Conservation (phyloP, 37 sponge, comb jelly and placozoan species). For the Petrosia ficiformis region DNA sequence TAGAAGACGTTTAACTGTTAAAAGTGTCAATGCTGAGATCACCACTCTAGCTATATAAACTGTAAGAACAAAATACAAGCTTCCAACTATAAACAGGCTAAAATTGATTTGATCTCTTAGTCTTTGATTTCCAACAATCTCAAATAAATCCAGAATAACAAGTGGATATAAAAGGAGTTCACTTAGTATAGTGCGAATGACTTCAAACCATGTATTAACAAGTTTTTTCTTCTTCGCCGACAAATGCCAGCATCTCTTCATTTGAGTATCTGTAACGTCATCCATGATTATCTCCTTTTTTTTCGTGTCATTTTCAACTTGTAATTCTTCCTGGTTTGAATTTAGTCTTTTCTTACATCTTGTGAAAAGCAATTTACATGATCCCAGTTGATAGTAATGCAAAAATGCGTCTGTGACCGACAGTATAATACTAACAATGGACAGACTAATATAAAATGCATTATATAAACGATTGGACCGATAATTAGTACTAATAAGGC, state of each 20-base stretch:
- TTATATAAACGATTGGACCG: slow-evolving; percentile 1
- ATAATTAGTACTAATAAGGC: not conserved
- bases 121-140: not conserved
- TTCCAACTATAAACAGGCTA: slow-evolving; percentile 23
- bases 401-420: slow-evolving; percentile 41
- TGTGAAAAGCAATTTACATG: slow-evolving; percentile 6
- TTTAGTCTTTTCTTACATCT: not conserved
- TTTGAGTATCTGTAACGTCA: not conserved
- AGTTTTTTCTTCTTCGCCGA: slow-evolving; percentile 1
- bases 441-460: slow-evolving; percentile 10
- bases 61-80: slow-evolving; percentile 29
- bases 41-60: slow-evolving; percentile 44
- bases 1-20: no score
- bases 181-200: not conserved
- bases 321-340: not conserved
- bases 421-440: slow-evolving; percentile 15
- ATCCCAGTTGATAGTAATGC: slow-evolving; percentile 27
- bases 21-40: slow-evolving; percentile 6
- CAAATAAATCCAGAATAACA: not conserved
- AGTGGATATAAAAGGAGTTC: not conserved
- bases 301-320: not conserved
- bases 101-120: no score
- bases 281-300: not conserved
- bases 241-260: not conserved
- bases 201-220: not conserved